Percentiles rank a stretch among this genome's conserved stretches.
Conservation (phyloP, 2,797 vertebrate genomes). For the Peromyscus melanophrys region DNA sequence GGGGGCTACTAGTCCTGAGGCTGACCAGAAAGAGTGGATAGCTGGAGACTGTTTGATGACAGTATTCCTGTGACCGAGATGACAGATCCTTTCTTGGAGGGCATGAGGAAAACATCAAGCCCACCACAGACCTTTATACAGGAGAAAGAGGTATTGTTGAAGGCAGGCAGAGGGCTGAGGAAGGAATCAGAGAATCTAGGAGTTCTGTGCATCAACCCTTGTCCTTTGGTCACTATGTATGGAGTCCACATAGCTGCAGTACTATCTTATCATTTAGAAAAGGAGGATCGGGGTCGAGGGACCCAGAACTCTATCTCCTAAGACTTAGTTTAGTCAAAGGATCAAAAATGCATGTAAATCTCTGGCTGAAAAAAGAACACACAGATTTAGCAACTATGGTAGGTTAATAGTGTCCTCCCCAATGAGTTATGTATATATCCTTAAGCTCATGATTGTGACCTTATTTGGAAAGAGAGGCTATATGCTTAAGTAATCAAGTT, state of each 20-base stretch:
- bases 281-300: background rate
- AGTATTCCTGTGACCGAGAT: background rate
- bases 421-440: background rate
- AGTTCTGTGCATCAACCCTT: background rate
- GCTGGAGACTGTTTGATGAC: background rate
- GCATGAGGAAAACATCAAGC: background rate
- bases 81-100: background rate
- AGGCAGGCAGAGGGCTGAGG: background rate
- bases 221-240: background rate
- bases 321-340: background rate
- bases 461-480: slow-evolving; percentile 10
- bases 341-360: background rate
- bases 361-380: background rate
- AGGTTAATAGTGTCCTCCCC: background rate
- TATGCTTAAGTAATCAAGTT: background rate
- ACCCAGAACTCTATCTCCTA: background rate
- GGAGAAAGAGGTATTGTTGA: background rate
- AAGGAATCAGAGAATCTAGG: slow-evolving; percentile 8
- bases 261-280: background rate
- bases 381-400: background rate
- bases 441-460: background rate
- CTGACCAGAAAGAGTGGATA: background rate
- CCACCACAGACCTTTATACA: background rate
- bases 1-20: background rate
- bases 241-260: background rate